Conservation (phyloP, 2,797 vertebrate species). For the Pipistrellus pipistrellus region DNA sequence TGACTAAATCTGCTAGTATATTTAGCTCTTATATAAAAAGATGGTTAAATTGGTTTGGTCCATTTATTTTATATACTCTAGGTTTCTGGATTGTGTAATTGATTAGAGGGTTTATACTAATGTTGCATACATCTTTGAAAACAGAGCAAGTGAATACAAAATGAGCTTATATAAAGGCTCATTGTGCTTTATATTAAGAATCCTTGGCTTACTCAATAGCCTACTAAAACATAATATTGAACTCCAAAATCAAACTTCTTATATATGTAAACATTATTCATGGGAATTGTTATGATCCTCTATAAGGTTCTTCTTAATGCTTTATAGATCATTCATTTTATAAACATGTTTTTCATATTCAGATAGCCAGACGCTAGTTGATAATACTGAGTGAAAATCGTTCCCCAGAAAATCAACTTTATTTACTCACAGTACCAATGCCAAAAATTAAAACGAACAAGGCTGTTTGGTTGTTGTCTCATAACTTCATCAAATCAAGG, state of each 20-base stretch:
- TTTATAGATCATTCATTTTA: conserved; percentile 39
- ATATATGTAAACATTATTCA: conserved; percentile 40
- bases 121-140: conserved; percentile 4
- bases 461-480: background rate
- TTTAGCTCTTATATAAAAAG: background rate
- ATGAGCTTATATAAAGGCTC: background rate
- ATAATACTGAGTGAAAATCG: conserved; percentile 45
- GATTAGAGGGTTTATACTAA: background rate
- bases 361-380: background rate
- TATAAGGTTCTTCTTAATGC: conserved; percentile 32
- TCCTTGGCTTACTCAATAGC: background rate
- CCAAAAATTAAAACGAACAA: conserved; percentile 51
- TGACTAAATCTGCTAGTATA: background rate
- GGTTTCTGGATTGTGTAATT: background rate
- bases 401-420: conserved; percentile 66
- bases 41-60: background rate
- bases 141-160: background rate
- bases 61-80: background rate
- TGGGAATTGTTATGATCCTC: background rate
- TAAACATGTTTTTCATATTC: conserved; percentile 40
- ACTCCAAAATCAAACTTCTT: conserved; percentile 10
- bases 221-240: background rate
- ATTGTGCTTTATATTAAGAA: conserved; percentile 47
- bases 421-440: conserved; percentile 24
- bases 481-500: conserved; percentile 53